A percentile compares a stretch with the other conserved stretches of the same genome.
phyloP scores from a whole-genome alignment of 1,140 invertebrate genomes.

The Luehdorfia chinensis region DNA sequence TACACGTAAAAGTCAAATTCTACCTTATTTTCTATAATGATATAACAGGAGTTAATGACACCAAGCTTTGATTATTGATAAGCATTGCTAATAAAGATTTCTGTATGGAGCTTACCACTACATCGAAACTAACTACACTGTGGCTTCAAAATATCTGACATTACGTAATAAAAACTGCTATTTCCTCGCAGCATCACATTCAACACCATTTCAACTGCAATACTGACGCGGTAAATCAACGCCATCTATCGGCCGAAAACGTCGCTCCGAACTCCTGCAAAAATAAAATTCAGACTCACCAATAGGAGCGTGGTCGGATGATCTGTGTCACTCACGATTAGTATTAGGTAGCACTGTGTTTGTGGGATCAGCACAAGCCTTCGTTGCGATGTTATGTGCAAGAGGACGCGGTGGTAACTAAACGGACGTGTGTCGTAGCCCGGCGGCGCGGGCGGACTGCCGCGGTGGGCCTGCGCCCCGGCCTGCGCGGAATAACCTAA shows the following conservation, averaged over 20 bases:
- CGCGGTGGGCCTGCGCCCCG: slow-evolving; percentile 41
- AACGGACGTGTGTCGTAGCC: slow-evolving; percentile 34
- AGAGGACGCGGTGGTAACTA: no score
- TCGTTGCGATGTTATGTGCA: no score
- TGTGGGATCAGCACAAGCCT: no score
- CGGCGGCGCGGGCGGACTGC: slow-evolving; percentile 45
- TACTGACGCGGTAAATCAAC: slow-evolving; percentile 44
- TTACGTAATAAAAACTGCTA: slow-evolving; percentile 48
- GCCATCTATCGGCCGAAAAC: slow-evolving; percentile 50
- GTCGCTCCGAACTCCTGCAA: slow-evolving; percentile 1
- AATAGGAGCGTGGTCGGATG: slow-evolving; percentile 11
- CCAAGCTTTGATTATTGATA: no score
- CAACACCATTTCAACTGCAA: slow-evolving; percentile 54
- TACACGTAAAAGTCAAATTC: no score
- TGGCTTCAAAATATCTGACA: no score
- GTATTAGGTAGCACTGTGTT: slow-evolving; percentile 12
- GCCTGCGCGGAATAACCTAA: slow-evolving; percentile 42
- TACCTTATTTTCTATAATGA: no score
- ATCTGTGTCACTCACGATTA: slow-evolving; percentile 14
- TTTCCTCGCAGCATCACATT: no score
- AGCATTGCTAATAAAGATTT: no score
- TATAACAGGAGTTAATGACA: no score
- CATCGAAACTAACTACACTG: no score
- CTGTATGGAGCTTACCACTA: no score
- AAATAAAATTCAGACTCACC: slow-evolving; percentile 33